Evolutionary conservation across 2,113 vertebrate species (phyloP).

Genomic region (Solea senegalensis): DNA sequence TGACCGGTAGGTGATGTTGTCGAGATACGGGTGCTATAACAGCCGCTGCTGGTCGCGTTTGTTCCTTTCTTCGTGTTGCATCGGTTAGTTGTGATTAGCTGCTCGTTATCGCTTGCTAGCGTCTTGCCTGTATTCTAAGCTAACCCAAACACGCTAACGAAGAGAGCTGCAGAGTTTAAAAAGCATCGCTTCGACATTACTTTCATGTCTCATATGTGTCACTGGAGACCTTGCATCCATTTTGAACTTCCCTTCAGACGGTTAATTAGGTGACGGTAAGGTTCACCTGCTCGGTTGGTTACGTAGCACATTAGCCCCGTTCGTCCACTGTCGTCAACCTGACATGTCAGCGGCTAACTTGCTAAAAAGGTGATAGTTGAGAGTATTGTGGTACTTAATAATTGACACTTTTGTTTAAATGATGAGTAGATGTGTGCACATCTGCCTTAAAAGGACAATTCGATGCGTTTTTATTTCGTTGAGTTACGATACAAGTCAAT

Average conservation of each 20-base stretch:
- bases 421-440: too few species aligned
- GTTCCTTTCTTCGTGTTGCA: neutral
- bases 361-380: neutral
- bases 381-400: too few species aligned
- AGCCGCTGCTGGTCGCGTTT: too few species aligned
- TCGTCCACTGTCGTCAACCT: slow-evolving; percentile 20
- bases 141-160: slow-evolving; percentile 11
- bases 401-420: too few species aligned
- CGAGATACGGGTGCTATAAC: accelerated
- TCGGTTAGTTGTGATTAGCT: slow-evolving; percentile 62
- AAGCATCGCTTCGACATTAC: slow-evolving; percentile 8
- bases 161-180: slow-evolving; percentile 18
- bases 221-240: neutral
- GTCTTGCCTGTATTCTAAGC: neutral
- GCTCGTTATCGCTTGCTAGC: slow-evolving; percentile 57
- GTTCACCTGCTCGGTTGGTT: slow-evolving; percentile 1
- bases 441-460: too few species aligned
- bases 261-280: slow-evolving; percentile 5
- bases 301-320: slow-evolving; percentile 49
- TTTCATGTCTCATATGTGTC: neutral
- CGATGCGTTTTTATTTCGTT: too few species aligned
- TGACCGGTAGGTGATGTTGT: slow-evolving; percentile 28
- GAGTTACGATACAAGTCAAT: too few species aligned
- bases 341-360: slow-evolving; percentile 32
- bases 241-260: neutral